Conservation (phyloP, 2,113 vertebrate species). For the Haemorhous mexicanus region DNA sequence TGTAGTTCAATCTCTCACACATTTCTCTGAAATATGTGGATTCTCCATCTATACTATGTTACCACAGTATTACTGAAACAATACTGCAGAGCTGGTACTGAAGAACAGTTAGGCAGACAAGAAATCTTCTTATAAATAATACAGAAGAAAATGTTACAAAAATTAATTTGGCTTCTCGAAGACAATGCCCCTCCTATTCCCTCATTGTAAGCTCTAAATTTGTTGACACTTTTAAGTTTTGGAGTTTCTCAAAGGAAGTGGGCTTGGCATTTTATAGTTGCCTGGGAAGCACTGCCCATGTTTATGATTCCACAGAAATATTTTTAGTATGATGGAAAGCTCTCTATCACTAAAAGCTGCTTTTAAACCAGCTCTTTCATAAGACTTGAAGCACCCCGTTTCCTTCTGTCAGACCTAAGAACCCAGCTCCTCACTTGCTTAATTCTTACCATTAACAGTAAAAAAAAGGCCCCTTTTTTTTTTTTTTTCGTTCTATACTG, state of each 20-base stretch:
- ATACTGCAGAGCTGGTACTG: background rate
- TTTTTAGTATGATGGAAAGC: background rate
- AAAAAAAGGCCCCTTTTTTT: no score
- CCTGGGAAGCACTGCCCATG: background rate
- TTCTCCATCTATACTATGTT: background rate
- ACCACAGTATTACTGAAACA: background rate
- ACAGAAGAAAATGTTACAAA: background rate
- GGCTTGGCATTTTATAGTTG: background rate
- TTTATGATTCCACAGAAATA: background rate
- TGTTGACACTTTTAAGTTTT: background rate
- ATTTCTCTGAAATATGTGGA: background rate
- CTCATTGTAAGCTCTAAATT: background rate
- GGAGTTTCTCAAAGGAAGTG: background rate
- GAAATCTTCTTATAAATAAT: background rate
- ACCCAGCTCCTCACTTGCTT: background rate
- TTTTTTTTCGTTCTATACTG: rapidly evolving
- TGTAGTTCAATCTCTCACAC: background rate
- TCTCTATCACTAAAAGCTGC: background rate
- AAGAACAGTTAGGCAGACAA: background rate
- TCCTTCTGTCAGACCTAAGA: background rate
- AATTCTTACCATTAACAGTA: background rate
- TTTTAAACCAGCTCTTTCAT: background rate
- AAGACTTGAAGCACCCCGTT: background rate
- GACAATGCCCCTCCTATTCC: background rate
- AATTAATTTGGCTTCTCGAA: background rate